Base-by-base conservation (phyloP, 2,797 vertebrate species). In the Emydoidea blandingii region DNA sequence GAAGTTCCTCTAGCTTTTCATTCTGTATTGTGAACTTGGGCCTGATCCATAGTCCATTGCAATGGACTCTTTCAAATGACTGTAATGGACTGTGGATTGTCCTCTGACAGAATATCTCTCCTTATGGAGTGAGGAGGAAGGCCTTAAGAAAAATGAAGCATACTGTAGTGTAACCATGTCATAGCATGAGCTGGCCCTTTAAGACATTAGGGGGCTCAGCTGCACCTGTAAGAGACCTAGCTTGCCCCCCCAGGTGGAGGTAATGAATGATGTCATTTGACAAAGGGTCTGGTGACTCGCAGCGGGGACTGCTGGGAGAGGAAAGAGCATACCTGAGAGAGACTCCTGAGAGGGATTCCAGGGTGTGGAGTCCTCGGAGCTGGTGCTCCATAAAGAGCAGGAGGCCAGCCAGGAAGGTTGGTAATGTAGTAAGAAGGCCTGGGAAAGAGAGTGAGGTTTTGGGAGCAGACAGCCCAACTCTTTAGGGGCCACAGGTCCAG, bases 11-110 rank as follows among this genome's bases (percentile, higher is more conserved):
- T 11, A 29, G 79, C 57, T 82, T 89, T 34, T 84, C 92, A 72
- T 92, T 80, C 79, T 90, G 62, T 27, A 2, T 47, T 94, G 37
- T 97, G 96, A 89, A 47, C 57, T 86, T 79, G 1, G 74, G 87
- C 89, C 92, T 4, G 0, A 5, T 85, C 93, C 94, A 56, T 87
- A 94, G 78, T 41, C 52, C 10, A 0, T 91, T 41, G 68, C 37
- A 41, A 18, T 41, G 68, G 37, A 41, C 56, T 86, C 83, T 89
- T 74, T 83, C n/a, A 41, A 21, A 4, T 10, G 1, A 41, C 21
- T 23, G 18, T 18, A 72, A 6, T 23, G 37, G 68, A 41, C 68
- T n/a, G 65, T 37, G n/a, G 8, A 19, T 68, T 18, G 6, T n/a
- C 16, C n/a, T n/a, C 65, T 25, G 5, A 41, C 68, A 72, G 19